These are phyloP conservation scores for Myrmecobius fasciatus DNA, from an alignment of 2,113 vertebrate species.

Conservation along the genomic window DNA sequence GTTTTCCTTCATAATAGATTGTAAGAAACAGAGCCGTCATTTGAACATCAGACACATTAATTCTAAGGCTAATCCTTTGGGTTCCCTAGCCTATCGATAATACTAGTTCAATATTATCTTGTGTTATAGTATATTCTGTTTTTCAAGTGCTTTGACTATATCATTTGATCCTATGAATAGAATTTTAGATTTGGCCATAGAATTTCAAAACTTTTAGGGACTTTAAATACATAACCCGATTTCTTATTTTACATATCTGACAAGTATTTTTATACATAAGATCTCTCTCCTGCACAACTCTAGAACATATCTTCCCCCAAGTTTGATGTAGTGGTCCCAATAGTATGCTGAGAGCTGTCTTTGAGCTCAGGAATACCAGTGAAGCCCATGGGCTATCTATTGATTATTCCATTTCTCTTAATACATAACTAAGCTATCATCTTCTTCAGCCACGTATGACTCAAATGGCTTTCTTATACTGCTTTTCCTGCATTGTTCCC, in stretches of 20 bases:
- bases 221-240: neutral
- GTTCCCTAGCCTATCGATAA: neutral
- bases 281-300: neutral
- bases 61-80: neutral
- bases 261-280: neutral
- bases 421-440: neutral
- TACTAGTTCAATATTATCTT: neutral
- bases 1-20: neutral
- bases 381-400: neutral
- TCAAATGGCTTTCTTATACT: neutral
- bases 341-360: neutral
- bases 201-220: neutral
- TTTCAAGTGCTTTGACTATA: neutral
- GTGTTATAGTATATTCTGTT: neutral
- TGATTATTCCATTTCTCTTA: neutral
- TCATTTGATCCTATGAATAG: neutral
- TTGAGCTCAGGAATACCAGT: neutral
- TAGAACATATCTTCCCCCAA: neutral
- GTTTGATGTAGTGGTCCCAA: neutral
- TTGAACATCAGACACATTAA: neutral
- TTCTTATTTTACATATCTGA: neutral
- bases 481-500: neutral
- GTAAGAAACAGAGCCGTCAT: neutral
- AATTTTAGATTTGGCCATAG: neutral
- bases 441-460: neutral